phyloP scores from a whole-genome alignment of 2,797 vertebrate species.

The Synanceia verrucosa region DNA sequence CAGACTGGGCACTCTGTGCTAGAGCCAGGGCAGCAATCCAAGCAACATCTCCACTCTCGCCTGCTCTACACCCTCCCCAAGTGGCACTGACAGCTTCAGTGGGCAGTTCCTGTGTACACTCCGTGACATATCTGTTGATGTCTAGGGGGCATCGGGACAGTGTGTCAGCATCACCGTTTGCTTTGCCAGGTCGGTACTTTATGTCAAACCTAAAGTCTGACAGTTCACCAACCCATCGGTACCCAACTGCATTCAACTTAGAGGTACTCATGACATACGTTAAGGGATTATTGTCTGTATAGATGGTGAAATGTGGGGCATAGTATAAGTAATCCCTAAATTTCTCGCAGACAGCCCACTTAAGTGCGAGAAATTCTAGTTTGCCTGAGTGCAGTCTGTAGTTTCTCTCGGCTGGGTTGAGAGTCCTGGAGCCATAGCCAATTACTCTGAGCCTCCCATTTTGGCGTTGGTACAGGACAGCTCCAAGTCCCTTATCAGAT shows the following conservation, averaged over 20 bases:
- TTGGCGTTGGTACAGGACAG: background rate
- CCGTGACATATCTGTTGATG: no score
- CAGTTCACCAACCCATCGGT: no score
- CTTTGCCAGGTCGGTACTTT: no score
- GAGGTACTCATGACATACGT: background rate
- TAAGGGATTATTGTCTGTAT: background rate
- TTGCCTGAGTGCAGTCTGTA: background rate
- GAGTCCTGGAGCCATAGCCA: background rate
- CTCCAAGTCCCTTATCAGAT: background rate
- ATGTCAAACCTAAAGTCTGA: no score
- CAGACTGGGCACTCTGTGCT: no score
- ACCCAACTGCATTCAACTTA: background rate
- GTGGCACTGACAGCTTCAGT: no score
- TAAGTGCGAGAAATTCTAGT: background rate
- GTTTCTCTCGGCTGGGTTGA: background rate
- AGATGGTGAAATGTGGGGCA: background rate
- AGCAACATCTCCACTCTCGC: no score
- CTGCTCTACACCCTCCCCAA: no score
- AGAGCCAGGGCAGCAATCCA: no score
- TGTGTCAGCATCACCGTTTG: no score
- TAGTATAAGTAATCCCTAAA: background rate
- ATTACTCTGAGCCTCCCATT: background rate
- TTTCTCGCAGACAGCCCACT: background rate
- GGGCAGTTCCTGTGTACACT: no score
- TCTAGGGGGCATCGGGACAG: no score